Evolutionary conservation across 1,140 invertebrate genomes (phyloP), one percentile per base, ranked within the genome.

Genomic region (Drosophila ohnishii): DNA sequence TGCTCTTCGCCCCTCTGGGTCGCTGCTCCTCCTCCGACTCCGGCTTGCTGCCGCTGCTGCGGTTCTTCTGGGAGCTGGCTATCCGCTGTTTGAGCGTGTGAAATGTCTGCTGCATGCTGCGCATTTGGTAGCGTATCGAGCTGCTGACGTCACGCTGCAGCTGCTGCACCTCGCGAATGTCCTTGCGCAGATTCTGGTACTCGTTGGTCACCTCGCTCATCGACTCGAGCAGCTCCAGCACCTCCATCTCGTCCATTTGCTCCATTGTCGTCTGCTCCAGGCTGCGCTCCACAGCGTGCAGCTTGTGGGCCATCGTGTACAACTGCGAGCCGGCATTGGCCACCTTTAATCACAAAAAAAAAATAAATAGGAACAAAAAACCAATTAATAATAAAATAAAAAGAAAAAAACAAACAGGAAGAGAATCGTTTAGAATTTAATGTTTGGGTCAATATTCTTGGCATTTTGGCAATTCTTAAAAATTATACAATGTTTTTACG

Each of bases 141-240:
- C 92, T 93, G 35, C 93, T 93, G 62, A 94, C 90, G 89, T 94
- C 93, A 75, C 93, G 93, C 73, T 94, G 93, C 51, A 94, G 79
- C 70, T 94, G 93, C 56, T 94, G 93, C 72, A 94, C 92, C 67
- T 94, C 93, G 42, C 92, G 90, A 67, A 94, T 93, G 83, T 94
- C 93, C 90, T 93, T 92, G 50, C 93, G 92, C 45, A 94, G 84
- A 22, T 92, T 93, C 76, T 93, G 92, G 78, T 94, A 94, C 79
- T 94, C 93, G 81, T 94, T 83, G 92, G 80, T 93, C 22, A 94
- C 93, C 88, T 94, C 93, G 48, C 93, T 93, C 69, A 94, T 93
- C 40, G 93, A 93, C 71, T 93, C 92, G 40, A 94, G 83, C 51
- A 94, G 89, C 76, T 93, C 92, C 71, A 94, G 85, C 10, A 94